These are phyloP conservation scores for Mareca penelope DNA, from an alignment of 2,797 vertebrate genomes.

Conservation along the genomic window DNA sequence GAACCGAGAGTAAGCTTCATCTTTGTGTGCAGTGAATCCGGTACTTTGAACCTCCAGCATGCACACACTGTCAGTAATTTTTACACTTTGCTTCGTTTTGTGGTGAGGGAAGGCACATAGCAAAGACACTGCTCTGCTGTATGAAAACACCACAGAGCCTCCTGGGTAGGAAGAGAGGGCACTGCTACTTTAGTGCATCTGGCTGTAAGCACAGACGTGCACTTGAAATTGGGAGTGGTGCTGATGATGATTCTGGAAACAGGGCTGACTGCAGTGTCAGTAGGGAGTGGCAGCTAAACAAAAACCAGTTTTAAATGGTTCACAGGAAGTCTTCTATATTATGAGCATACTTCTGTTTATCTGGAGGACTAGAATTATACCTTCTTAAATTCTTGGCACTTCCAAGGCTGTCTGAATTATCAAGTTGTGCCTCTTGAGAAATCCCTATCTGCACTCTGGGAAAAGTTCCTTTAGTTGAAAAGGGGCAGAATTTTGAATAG, in stretches of 20 bases:
- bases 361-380: not conserved
- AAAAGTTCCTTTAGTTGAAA: not conserved
- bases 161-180: not conserved
- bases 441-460: not conserved
- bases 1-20: not conserved
- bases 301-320: not conserved
- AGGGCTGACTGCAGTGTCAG: not conserved
- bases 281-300: not conserved
- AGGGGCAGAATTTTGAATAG: not conserved
- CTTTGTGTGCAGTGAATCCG: fast-evolving
- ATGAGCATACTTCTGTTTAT: not conserved
- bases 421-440: not conserved
- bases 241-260: not conserved
- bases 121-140: not conserved
- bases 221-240: not conserved
- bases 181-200: not conserved
- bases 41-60: not conserved
- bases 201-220: not conserved
- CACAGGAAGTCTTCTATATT: not conserved
- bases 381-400: not conserved
- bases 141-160: fast-evolving
- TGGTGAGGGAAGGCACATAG: fast-evolving
- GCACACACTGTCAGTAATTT: fast-evolving
- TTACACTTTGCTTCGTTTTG: not conserved
- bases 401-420: not conserved